Conservation (phyloP, 2,113 vertebrate genomes). For the Alligator mississippiensis region DNA sequence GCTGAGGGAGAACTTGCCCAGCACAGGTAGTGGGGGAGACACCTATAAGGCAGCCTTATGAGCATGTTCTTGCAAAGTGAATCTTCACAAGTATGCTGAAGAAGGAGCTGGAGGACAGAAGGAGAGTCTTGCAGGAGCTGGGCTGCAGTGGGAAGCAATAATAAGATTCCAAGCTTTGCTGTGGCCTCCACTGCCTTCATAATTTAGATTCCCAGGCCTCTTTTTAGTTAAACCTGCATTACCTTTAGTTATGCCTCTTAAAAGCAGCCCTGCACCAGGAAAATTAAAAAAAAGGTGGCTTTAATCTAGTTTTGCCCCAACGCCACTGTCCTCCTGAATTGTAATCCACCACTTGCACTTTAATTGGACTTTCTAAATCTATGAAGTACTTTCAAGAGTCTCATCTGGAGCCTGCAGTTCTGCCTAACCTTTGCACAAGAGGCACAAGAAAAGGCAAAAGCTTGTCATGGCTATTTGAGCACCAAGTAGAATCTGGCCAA, state of each 20-base stretch:
- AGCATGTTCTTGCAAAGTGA: neutral
- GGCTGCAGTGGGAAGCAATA: too few species aligned
- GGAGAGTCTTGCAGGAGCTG: neutral
- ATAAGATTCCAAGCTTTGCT: too few species aligned
- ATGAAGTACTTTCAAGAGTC: neutral
- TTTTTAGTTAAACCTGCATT: neutral
- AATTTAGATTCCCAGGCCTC: neutral
- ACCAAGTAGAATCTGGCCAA: neutral
- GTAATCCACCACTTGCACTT: neutral
- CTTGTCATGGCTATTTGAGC: neutral
- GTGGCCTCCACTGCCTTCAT: neutral
- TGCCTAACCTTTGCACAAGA: rapidly evolving
- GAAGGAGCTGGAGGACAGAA: neutral
- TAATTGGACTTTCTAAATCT: neutral
- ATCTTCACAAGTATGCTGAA: neutral
- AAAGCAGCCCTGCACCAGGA: neutral
- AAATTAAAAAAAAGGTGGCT: neutral
- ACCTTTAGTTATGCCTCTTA: neutral
- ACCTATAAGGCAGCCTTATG: neutral
- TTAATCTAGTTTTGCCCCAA: neutral
- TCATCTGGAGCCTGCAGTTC: neutral
- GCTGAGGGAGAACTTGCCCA: neutral
- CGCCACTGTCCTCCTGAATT: neutral
- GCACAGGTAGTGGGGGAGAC: neutral
- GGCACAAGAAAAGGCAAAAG: neutral